Conservation (phyloP, 2,888 invertebrate genomes). For the Epistrophe grossulariae region DNA sequence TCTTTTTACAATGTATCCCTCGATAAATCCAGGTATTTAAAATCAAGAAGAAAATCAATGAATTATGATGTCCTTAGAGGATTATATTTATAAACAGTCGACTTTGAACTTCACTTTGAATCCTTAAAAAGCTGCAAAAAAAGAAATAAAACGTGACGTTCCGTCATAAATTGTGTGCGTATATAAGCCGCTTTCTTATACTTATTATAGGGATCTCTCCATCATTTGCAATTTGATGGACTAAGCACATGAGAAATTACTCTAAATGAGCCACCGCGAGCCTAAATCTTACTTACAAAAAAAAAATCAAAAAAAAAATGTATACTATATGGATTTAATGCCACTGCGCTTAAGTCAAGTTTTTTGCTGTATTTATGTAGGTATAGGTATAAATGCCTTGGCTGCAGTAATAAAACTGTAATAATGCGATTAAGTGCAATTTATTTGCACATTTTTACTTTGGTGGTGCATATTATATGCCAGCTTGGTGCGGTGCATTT, state of each 20-base stretch:
- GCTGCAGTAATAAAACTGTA: constrained; percentile 74
- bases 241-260: constrained; percentile 70
- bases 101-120: constrained; percentile 52
- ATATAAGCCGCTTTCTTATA: constrained; percentile 64
- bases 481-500: constrained; percentile 56
- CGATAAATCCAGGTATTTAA: constrained; percentile 22
- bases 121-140: neutral
- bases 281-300: constrained; percentile 8
- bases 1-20: neutral
- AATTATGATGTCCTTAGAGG: constrained; percentile 39
- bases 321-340: constrained; percentile 40
- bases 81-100: constrained; percentile 44
- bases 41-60: constrained; percentile 50
- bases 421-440: constrained; percentile 76
- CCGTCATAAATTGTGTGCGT: constrained; percentile 56
- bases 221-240: constrained; percentile 70
- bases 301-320: neutral
- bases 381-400: constrained; percentile 43
- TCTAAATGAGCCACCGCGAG: constrained; percentile 49
- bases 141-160: neutral
- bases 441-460: constrained; percentile 69
- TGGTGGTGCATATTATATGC: constrained; percentile 1
- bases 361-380: neutral
- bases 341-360: constrained; percentile 48
- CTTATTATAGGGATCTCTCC: neutral